Base-by-base conservation (phyloP, 2,113 vertebrate genomes). In the Lycaon pictus region DNA sequence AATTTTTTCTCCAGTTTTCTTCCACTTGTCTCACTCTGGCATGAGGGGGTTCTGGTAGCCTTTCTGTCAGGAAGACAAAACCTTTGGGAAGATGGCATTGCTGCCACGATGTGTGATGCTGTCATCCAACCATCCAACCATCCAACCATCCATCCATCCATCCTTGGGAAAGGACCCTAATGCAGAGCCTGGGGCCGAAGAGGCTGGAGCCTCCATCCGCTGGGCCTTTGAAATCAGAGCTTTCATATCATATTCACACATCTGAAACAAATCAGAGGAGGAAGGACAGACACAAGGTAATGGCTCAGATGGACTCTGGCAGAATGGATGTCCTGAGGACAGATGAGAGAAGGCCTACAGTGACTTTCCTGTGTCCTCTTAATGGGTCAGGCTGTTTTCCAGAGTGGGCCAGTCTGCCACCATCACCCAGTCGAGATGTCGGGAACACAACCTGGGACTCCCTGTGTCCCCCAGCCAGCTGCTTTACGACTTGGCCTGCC, bases 401-500 rank as follows among this genome's bases (percentile, higher is more conserved):
- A 27, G 43, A 1, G 0, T 23, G 89, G 97, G 72, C 89, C 92
- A 83, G 51, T 2, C 55, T n/a, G 7, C 55, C 5, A 11, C 98
- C 97, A 96, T 97, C 93, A 95, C 76, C 79, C 79, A 87, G 93
- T 93, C 79, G 86, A 97, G 97, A 98, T 97, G 96, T 97, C 91
- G 96, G 98, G 97, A 98, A 97, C 84, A 86, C 85, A 95, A 96
- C 96, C 87, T 87, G 82, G 98, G 98, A 97, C 93, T 97, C 86
- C 93, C 35, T 3, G 1, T 11, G 90, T 98, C 97, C 96, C 89
- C 23, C 27, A 96, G 97, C 96, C 85, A 15, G 96, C 97, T 58
- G 95, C 97, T 98, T 98, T 98, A 98, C 95, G n/a, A 77, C 88
- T 82, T 97, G 97, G 98, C 95, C 97, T 97, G 96, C 90, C 96